These are phyloP conservation scores for Gortyna flavago DNA, from an alignment of 2,888 invertebrate species.

Conservation along the genomic window DNA sequence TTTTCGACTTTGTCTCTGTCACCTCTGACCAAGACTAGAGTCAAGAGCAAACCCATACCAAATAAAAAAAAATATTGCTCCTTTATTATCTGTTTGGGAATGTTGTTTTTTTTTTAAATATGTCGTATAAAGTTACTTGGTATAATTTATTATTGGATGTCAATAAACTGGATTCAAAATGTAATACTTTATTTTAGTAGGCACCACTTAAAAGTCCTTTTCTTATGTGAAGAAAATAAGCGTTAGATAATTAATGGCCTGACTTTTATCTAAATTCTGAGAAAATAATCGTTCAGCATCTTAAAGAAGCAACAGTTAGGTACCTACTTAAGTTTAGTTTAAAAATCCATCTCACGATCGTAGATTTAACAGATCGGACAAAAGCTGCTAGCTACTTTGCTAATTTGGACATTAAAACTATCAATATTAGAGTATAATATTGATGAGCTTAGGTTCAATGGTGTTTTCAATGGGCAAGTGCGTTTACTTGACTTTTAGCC, in stretches of 20 bases:
- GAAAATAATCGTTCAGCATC: constrained; percentile 21
- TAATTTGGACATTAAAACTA: constrained; percentile 34
- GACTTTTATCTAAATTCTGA: constrained; percentile 17
- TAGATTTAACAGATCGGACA: constrained; percentile 49
- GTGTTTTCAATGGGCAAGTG: constrained; percentile 66
- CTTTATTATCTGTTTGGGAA: background rate
- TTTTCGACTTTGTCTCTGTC: too few relatives aligned
- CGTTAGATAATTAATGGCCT: background rate
- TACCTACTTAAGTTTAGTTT: constrained; percentile 15
- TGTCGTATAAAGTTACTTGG: background rate
- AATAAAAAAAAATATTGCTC: too few relatives aligned
- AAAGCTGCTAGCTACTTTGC: background rate
- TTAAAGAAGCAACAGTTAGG: constrained; percentile 27
- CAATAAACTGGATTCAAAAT: background rate
- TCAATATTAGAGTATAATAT: constrained; percentile 20
- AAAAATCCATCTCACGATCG: constrained; percentile 43
- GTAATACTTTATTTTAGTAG: background rate
- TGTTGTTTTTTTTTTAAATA: background rate
- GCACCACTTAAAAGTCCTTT: background rate
- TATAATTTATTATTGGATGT: constrained; percentile 6
- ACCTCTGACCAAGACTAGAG: too few relatives aligned
- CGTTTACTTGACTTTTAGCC: constrained; percentile 67
- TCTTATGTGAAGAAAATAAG: constrained; percentile 20
- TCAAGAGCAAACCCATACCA: too few relatives aligned
- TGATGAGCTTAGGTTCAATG: constrained; percentile 12